These are phyloP conservation scores for Psilopogon haemacephalus DNA, from an alignment of 2,113 vertebrate genomes.

Conservation along the genomic window DNA sequence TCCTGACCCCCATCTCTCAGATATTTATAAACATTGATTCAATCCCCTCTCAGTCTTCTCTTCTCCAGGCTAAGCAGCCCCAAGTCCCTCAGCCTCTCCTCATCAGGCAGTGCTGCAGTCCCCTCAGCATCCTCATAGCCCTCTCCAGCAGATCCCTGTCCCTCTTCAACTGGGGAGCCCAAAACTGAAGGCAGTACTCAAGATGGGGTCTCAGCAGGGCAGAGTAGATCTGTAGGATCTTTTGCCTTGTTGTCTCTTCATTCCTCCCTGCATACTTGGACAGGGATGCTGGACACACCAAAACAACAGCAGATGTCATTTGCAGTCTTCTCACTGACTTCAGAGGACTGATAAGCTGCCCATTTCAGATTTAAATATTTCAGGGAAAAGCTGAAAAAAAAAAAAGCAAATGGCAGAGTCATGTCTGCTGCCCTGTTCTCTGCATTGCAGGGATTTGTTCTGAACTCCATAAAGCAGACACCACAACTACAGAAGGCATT, in stretches of 20 bases:
- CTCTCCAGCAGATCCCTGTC: too few relatives aligned
- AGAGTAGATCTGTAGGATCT: not conserved
- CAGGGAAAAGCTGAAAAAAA: not conserved
- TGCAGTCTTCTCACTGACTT: not conserved
- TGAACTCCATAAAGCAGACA: not conserved
- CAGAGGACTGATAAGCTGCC: not conserved
- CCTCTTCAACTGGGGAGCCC: too few relatives aligned
- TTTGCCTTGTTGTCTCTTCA: not conserved
- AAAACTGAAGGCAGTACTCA: too few relatives aligned
- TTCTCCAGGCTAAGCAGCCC: too few relatives aligned
- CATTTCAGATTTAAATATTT: not conserved
- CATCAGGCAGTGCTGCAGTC: too few relatives aligned
- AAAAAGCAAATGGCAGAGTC: not conserved
- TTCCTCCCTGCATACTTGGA: not conserved
- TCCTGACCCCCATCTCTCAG: too few relatives aligned
- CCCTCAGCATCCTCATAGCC: too few relatives aligned
- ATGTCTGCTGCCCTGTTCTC: not conserved
- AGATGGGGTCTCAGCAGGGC: too few relatives aligned
- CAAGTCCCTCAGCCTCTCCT: too few relatives aligned
- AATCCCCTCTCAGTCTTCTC: too few relatives aligned
- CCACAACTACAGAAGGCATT: not conserved
- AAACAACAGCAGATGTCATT: not conserved
- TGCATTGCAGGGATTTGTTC: slow-evolving; percentile 32
- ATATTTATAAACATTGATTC: too few relatives aligned
- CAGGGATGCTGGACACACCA: not conserved